A percentile compares a stretch with the other conserved stretches of the same genome.
phyloP scores from a whole-genome alignment of 2,113 vertebrate species.

The Heterochromis multidens region DNA sequence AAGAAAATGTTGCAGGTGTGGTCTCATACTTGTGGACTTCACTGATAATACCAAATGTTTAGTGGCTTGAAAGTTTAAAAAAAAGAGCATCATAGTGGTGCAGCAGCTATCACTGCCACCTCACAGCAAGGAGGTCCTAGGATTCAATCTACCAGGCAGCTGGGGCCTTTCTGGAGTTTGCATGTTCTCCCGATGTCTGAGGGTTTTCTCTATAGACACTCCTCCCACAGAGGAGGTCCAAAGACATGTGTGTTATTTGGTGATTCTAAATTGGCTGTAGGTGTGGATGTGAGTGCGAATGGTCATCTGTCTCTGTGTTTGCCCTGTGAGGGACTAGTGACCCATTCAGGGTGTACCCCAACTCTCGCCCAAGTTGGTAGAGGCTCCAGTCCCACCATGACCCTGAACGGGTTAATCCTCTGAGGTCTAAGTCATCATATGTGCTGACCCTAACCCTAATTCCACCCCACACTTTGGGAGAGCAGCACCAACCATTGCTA shows the following conservation, averaged over 20 bases:
- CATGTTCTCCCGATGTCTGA: not conserved
- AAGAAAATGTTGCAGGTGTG: not conserved
- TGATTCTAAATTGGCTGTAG: accelerated
- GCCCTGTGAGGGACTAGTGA: not conserved
- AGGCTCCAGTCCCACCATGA: not conserved
- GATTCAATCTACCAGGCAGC: too few species aligned
- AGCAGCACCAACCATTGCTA: too few species aligned
- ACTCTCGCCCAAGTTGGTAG: not conserved
- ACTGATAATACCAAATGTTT: too few species aligned
- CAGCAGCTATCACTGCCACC: too few species aligned
- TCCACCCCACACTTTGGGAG: too few species aligned
- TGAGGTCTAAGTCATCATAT: too few species aligned
- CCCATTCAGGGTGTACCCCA: not conserved
- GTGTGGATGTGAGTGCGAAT: not conserved
- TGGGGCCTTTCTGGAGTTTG: too few species aligned
- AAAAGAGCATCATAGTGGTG: too few species aligned
- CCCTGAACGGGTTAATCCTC: not conserved
- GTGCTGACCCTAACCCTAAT: too few species aligned
- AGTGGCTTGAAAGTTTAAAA: too few species aligned
- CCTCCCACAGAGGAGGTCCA: not conserved
- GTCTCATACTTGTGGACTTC: too few species aligned
- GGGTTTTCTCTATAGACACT: not conserved
- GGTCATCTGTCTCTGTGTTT: not conserved
- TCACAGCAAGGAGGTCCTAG: too few species aligned
- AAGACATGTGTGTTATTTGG: not conserved